Evolutionary conservation across 1,140 invertebrate species (phyloP), one percentile per base, ranked within the genome.

Genomic region (Papilio glaucus): DNA sequence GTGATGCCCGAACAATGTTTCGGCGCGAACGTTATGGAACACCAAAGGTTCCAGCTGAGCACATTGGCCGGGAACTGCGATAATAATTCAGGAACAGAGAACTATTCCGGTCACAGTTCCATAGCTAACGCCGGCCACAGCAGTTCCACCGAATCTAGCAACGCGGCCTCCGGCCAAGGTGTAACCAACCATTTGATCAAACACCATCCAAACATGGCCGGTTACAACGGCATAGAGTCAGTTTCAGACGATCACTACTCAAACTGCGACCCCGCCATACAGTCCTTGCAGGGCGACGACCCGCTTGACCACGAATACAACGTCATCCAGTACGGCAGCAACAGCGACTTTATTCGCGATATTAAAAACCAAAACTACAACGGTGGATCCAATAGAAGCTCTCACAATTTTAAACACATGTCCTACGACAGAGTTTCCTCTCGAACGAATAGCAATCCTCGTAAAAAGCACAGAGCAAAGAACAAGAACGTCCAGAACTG

Each of bases 11-110:
- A 94, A 53, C 93, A 94, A 69, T 93, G 86, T 57, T 93, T 90
- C 68, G 85, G 78, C n/a, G 88, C 84, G 0, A 81, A 88, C n/a
- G 78, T 76, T 1, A 75, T 90, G 57, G 92, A 94, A 61, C 87
- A 89, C 63, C 93, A 85, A 61, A 83, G 92, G 71, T 93, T 92
- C 80, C 90, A 89, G 71, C 75, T 93, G 12, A 93, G 90, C 72
- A 87, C 92, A 41, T 72, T 93, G 63, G 85, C 88, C 26, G 90
- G 84, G 0, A 87, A 85, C 75, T 93, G 94, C 75, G 94, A 95
- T 78, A 94, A 93, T 77, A 94, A 94, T 76, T 94, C 94, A 1
- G 91, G 93, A 24, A 92, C 91, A 0, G 93, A 94, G 73, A 94
- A 94, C 75, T 94, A 94, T 78, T 94, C 92, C 6, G 93, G 92